Evolutionary conservation across 2,797 vertebrate species (phyloP), one percentile per base, ranked within the genome.

Genomic region (Ptychadena robeensis): DNA sequence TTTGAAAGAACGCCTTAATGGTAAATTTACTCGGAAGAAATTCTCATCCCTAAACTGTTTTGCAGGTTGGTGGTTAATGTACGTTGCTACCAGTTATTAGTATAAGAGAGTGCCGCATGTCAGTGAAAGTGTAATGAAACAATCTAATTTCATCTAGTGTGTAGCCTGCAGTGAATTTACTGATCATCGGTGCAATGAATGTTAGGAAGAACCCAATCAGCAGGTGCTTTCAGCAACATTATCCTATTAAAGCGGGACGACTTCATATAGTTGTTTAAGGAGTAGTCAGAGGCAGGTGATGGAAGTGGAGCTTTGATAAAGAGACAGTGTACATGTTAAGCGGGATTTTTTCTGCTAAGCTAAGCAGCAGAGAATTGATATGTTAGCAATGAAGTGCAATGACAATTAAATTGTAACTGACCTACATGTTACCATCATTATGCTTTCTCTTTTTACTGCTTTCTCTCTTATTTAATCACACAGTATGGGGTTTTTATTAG

Each of bases 321-420:
- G 86, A 91, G 89, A 89, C 91, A 88, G 89, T 87, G 89, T 93
- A 91, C 91, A 89, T 88, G 91, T 87, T 92, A 93, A 93, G 90
- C 91, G 92, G 92, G 93, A 92, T 95, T 93, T 95, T 96, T 96
- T 96, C 95, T 96, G 96, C 94, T 96, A 95, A 95, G 92, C 93
- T 94, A 96, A 96, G 96, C 96, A 94, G 92, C 92, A 91, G 92
- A 92, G 92, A 95, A 96, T 95, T 96, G 96, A 96, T 96, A 94
- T 93, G 94, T 94, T 96, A 90, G 92, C 94, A 93, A 94, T 95
- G 94, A 96, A 95, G 93, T 95, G 95, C 95, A 95, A 94, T 96
- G 95, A 96, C 95, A 97, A 97, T 98, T 97, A 97, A 97, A 96
- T 95, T 96, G 95, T 95, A 96, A 96, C 95, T 97, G 96, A 97